A percentile compares a stretch with the other conserved stretches of the same genome.
These are phyloP conservation scores for Synergus laeviventris DNA, from an alignment of 2,888 invertebrate species.

Conservation along the genomic window DNA sequence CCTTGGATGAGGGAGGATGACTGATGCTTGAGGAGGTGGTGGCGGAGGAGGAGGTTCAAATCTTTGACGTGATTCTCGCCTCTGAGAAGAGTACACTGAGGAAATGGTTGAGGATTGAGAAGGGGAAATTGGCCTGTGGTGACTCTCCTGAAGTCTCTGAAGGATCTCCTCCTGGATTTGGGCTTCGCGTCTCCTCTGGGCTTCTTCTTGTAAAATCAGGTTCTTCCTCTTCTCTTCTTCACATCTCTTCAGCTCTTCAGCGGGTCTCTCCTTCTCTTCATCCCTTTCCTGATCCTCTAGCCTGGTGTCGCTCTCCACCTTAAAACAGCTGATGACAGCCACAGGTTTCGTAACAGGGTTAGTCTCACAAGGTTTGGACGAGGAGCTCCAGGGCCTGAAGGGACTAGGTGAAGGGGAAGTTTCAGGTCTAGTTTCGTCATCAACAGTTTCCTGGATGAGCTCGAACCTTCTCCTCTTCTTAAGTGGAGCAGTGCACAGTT, in stretches of 20 bases:
- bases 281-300: conserved; percentile 41
- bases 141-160: conserved; percentile 56
- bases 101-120: conserved; percentile 43
- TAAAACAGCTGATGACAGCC: conserved; percentile 20
- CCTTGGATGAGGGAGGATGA: conserved; percentile 53
- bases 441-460: conserved; percentile 70
- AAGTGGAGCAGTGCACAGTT: conserved; percentile 79
- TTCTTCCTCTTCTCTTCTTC: conserved; percentile 33
- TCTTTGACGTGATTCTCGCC: conserved; percentile 59
- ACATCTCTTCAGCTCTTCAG: conserved; percentile 42
- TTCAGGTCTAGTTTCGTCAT: conserved; percentile 65
- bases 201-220: background rate
- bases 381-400: conserved; percentile 83
- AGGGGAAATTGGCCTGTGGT: conserved; percentile 23
- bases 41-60: conserved; percentile 64
- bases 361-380: conserved; percentile 47
- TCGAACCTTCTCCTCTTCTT: conserved; percentile 80
- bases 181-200: conserved; percentile 50
- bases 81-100: conserved; percentile 47
- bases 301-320: conserved; percentile 35
- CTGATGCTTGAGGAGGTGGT: conserved; percentile 41
- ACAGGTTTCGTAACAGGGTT: conserved; percentile 43
- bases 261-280: conserved; percentile 33
- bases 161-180: conserved; percentile 61
- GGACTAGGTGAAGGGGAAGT: conserved; percentile 75